Conservation (phyloP, 2,797 vertebrate species). For the Champsocephalus gunnari region DNA sequence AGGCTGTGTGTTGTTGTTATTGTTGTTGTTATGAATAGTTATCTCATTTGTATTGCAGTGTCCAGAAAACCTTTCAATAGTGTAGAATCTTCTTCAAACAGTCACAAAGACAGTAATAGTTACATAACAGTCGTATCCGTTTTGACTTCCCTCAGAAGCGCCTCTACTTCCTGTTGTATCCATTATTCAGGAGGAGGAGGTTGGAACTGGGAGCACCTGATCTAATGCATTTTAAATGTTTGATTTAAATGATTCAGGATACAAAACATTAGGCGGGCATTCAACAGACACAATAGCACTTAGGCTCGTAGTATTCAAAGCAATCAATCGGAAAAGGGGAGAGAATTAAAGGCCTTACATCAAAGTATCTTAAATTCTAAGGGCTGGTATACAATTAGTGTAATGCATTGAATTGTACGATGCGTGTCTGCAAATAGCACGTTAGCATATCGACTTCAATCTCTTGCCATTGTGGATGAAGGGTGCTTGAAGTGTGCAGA, state of each 20-base stretch:
- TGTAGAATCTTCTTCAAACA: background rate
- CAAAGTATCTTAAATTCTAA: background rate
- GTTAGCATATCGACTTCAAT: slow-evolving; percentile 9
- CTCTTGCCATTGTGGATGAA: background rate
- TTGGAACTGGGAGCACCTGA: background rate
- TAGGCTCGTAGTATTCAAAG: slow-evolving; percentile 4
- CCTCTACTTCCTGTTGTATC: background rate
- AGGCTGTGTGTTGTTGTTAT: background rate
- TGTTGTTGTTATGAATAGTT: background rate
- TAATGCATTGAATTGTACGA: slow-evolving; percentile 20
- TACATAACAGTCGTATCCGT: background rate
- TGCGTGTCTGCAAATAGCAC: slow-evolving; percentile 13
- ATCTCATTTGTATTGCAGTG: background rate
- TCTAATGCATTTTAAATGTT: slow-evolving; percentile 5
- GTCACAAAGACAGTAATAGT: background rate
- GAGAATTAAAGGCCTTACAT: background rate
- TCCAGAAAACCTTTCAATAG: background rate
- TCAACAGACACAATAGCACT: background rate
- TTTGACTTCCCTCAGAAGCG: background rate
- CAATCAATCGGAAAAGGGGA: slow-evolving; percentile 21
- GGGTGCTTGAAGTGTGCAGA: slow-evolving; percentile 5
- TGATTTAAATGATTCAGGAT: slow-evolving; percentile 6
- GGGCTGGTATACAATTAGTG: slow-evolving; percentile 1
- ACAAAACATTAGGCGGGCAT: background rate
- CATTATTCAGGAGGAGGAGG: background rate